Conservation (phyloP, 1,140 invertebrate species). For the Zaprionus nigranus region DNA sequence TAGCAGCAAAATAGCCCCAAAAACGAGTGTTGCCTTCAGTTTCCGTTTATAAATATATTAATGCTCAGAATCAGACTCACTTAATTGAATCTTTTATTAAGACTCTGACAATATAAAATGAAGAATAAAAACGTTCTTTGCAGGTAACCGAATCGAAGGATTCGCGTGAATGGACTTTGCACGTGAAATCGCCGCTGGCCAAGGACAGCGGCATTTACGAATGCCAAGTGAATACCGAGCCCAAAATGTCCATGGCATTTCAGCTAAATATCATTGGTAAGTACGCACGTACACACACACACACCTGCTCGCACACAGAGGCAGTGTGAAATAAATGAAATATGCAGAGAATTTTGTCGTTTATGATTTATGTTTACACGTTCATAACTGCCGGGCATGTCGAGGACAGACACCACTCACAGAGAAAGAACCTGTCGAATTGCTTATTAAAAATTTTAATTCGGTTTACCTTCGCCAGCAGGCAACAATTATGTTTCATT, state of each 20-base stretch:
- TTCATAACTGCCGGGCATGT: constrained; percentile 4
- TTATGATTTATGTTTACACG: constrained; percentile 45
- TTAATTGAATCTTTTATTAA: not conserved
- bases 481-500: constrained; percentile 68
- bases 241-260: constrained; percentile 95
- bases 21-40: no score
- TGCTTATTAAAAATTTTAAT: constrained; percentile 69
- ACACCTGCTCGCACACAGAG: not conserved
- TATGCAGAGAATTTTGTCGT: constrained; percentile 15
- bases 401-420: not conserved
- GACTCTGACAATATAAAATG: no score
- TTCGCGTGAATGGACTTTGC: constrained; percentile 96
- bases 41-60: no score
- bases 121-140: constrained; percentile 60
- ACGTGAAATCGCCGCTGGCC: constrained; percentile 94
- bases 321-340: constrained; percentile 18
- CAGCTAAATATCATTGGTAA: constrained; percentile 94
- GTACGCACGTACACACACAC: constrained; percentile 83
- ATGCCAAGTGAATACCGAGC: constrained; percentile 96
- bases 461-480: constrained; percentile 47
- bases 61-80: no score
- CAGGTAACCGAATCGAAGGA: constrained; percentile 93
- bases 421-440: constrained; percentile 5
- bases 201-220: constrained; percentile 94
- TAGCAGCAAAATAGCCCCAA: no score